Evolutionary conservation across 2,113 vertebrate species (phyloP).

Genomic region (Chloroceryle aenea): DNA sequence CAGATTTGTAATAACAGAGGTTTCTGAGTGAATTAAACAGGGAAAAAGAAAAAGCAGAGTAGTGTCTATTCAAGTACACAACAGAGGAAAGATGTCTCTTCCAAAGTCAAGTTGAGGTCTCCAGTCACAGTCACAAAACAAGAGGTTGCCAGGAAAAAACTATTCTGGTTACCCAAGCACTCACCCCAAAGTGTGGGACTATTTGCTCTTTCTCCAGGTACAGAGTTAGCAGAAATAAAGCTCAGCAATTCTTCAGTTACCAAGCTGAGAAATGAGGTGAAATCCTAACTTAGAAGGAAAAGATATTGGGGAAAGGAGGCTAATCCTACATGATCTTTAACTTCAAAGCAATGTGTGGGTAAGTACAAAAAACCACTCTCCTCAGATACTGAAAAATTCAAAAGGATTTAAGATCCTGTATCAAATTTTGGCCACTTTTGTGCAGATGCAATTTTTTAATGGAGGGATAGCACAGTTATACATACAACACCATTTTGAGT

Average conservation of each 20-base stretch:
- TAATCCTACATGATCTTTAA: neutral
- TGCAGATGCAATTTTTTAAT: neutral
- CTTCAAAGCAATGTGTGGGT: neutral
- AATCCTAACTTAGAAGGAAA: neutral
- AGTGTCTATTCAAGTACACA: neutral
- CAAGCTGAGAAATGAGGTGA: neutral
- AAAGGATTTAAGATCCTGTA: neutral
- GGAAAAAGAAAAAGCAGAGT: neutral
- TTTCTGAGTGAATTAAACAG: neutral
- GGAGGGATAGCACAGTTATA: neutral
- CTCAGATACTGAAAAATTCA: neutral
- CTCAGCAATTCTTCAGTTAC: neutral
- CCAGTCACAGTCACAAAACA: neutral
- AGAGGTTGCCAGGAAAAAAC: neutral
- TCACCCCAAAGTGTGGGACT: neutral
- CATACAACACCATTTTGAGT: neutral
- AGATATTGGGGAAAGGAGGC: fast-evolving
- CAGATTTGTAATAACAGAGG: neutral
- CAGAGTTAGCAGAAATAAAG: neutral
- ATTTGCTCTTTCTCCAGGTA: neutral
- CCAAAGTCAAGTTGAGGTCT: neutral
- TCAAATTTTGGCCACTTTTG: neutral
- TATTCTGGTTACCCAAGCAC: neutral
- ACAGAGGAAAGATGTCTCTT: neutral
- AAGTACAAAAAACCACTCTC: neutral